A percentile compares a stretch with the other conserved stretches of the same genome.
These are phyloP conservation scores for Cephalopachus bancanus DNA, from an alignment of 2,797 vertebrate species.

Conservation along the genomic window DNA sequence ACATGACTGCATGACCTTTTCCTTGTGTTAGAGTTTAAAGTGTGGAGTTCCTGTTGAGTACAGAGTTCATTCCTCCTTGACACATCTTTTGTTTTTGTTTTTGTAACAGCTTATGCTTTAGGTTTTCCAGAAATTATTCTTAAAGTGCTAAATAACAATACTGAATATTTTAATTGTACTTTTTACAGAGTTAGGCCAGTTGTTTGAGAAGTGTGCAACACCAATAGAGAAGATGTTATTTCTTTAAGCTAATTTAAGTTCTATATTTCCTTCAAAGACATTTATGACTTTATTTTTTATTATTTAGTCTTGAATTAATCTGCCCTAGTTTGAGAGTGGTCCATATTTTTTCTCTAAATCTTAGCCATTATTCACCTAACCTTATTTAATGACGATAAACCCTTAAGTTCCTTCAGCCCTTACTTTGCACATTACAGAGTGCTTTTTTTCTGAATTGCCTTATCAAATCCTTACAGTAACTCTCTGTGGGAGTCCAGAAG, in stretches of 20 bases:
- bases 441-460: neutral
- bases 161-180: neutral
- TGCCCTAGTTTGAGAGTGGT: neutral
- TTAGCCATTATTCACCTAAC: neutral
- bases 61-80: neutral
- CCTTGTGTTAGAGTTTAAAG: neutral
- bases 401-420: neutral
- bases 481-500: neutral
- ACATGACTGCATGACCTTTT: neutral
- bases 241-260: slow-evolving; percentile 25
- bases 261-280: slow-evolving; percentile 34
- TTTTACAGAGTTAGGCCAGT: neutral
- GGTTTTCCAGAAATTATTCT: slow-evolving; percentile 29
- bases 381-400: neutral
- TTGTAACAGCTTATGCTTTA: neutral
- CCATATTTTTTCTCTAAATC: slow-evolving; percentile 40
- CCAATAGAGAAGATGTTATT: neutral
- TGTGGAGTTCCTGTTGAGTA: neutral
- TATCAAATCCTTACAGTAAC: neutral
- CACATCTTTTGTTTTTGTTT: neutral
- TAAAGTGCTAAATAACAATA: slow-evolving; percentile 20
- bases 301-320: neutral
- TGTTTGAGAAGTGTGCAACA: neutral
- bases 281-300: neutral
- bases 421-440: neutral